These are phyloP conservation scores for Probosciger aterrimus DNA, from an alignment of 2,113 vertebrate genomes.

Conservation along the genomic window DNA sequence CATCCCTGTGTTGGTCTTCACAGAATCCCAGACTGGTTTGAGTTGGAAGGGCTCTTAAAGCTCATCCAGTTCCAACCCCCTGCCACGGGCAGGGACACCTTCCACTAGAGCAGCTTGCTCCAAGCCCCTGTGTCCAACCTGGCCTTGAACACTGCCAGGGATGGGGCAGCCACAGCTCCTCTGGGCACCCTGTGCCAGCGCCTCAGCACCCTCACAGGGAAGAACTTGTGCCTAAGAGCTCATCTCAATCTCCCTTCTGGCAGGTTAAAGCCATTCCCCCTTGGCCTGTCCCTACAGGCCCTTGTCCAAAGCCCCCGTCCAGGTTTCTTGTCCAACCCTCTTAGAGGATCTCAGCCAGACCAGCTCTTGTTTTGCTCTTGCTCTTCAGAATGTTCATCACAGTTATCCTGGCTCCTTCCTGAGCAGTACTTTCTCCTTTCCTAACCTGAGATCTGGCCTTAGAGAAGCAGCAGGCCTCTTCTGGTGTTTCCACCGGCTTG, in stretches of 20 bases:
- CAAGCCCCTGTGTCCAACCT: too few species aligned
- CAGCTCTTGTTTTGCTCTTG: rapidly evolving
- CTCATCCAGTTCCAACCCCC: not conserved
- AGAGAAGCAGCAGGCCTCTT: rapidly evolving
- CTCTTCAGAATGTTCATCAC: rapidly evolving
- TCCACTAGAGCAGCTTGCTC: not conserved
- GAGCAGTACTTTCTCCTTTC: not conserved
- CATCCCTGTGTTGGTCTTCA: not conserved
- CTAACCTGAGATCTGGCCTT: rapidly evolving
- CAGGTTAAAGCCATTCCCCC: not conserved
- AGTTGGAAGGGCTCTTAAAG: not conserved
- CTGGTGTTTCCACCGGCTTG: not conserved
- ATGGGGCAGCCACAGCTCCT: too few species aligned
- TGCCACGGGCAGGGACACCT: not conserved
- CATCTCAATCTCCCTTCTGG: not conserved
- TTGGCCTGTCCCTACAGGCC: not conserved
- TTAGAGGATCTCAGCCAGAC: rapidly evolving
- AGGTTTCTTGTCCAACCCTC: not conserved
- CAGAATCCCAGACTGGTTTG: not conserved
- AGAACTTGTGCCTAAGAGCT: too few species aligned
- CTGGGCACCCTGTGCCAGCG: too few species aligned
- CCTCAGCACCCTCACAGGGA: too few species aligned
- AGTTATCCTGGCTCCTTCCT: rapidly evolving
- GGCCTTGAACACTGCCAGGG: too few species aligned
- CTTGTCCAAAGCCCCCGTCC: not conserved